Evolutionary conservation across 2,113 vertebrate genomes (phyloP).

Genomic region (Oriolus oriolus): DNA sequence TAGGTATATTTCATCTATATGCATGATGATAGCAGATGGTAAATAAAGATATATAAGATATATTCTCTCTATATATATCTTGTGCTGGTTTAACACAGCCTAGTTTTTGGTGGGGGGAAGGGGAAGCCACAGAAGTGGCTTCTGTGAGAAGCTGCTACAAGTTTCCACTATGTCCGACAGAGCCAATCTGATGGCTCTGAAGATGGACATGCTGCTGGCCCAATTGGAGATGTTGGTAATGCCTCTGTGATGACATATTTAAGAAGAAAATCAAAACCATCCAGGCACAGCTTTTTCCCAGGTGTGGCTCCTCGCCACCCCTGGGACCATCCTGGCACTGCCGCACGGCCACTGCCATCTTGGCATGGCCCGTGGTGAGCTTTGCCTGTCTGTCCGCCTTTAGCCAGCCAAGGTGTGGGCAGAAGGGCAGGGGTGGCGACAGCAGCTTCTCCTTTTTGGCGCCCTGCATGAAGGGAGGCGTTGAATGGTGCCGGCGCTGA

Average conservation of each 20-base stretch:
- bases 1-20: background rate
- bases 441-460: background rate
- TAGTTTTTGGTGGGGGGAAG: too few species aligned
- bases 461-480: background rate
- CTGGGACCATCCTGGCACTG: accelerated
- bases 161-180: background rate
- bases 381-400: background rate
- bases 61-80: background rate
- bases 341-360: accelerated
- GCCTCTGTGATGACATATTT: background rate
- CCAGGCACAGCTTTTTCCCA: background rate
- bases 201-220: background rate
- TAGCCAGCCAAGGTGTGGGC: background rate
- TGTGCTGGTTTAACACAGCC: background rate
- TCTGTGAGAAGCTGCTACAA: background rate
- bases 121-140: background rate
- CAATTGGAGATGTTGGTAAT: background rate
- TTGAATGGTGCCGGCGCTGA: background rate
- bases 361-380: background rate
- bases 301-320: background rate
- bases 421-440: background rate
- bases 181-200: background rate
- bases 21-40: background rate
- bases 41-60: background rate
- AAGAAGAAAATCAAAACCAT: background rate